phyloP scores from a whole-genome alignment of 1,140 invertebrate species.

The Macrosteles quadrilineatus region DNA sequence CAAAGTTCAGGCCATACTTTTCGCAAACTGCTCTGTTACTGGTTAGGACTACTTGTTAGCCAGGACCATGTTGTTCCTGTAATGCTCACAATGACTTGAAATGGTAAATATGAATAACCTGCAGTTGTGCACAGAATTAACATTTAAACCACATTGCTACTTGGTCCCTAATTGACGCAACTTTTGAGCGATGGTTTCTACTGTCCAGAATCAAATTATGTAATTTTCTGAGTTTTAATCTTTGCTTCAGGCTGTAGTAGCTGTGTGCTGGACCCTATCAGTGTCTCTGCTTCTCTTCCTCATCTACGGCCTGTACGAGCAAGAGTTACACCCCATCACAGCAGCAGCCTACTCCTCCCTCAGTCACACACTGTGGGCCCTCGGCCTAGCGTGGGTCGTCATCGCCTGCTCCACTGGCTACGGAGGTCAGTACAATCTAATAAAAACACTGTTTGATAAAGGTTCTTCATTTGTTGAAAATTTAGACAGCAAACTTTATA shows the following conservation, averaged over 20 bases:
- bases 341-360: constrained; percentile 80
- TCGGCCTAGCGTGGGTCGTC: constrained; percentile 82
- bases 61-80: too few relatives aligned
- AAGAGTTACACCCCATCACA: constrained; percentile 64
- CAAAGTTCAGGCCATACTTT: too few relatives aligned
- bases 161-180: too few relatives aligned
- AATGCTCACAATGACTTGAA: too few relatives aligned
- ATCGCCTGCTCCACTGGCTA: constrained; percentile 86
- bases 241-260: constrained; percentile 59
- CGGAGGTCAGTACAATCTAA: constrained; percentile 61
- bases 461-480: neutral
- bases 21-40: too few relatives aligned
- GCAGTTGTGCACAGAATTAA: too few relatives aligned
- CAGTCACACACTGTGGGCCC: constrained; percentile 82
- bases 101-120: too few relatives aligned
- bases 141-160: too few relatives aligned
- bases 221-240: too few relatives aligned
- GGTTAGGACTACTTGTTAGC: too few relatives aligned
- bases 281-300: constrained; percentile 64
- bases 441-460: constrained; percentile 24
- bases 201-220: too few relatives aligned
- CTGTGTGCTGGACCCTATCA: constrained; percentile 68
- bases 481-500: neutral
- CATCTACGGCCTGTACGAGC: constrained; percentile 74
- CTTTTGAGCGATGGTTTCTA: too few relatives aligned